phyloP scores from a whole-genome alignment of 2,888 invertebrate genomes.

The Ptilodon capucinus region DNA sequence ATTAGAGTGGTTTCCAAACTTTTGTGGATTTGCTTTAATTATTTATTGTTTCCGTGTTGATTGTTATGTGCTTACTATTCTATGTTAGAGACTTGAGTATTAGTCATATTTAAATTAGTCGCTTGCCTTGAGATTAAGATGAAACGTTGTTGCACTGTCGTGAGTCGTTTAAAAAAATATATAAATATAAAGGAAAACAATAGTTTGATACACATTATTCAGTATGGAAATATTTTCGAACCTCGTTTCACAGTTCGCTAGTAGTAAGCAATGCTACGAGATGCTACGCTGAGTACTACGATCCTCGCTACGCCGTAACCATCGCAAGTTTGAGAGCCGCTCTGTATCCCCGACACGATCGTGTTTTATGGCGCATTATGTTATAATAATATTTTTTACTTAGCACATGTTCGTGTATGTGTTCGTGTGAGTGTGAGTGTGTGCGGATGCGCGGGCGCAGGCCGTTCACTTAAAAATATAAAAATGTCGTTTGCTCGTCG shows the following conservation, averaged over 20 bases:
- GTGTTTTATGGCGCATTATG: constrained; percentile 80
- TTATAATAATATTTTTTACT: constrained; percentile 81
- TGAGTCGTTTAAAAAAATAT: too few species aligned
- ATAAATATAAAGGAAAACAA: too few species aligned
- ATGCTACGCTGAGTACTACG: constrained; percentile 37
- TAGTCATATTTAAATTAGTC: too few species aligned
- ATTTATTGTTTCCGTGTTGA: background rate
- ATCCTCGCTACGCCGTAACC: constrained; percentile 36
- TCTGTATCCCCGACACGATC: constrained; percentile 43
- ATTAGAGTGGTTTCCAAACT: constrained; percentile 60
- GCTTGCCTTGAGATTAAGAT: too few species aligned
- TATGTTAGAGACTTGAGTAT: too few species aligned
- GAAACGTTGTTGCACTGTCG: too few species aligned
- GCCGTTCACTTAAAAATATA: constrained; percentile 48
- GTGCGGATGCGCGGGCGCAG: constrained; percentile 52
- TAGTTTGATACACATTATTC: too few species aligned
- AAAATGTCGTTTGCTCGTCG: constrained; percentile 64
- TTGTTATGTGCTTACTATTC: background rate
- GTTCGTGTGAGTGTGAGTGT: constrained; percentile 32
- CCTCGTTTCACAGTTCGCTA: background rate
- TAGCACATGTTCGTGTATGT: constrained; percentile 66
- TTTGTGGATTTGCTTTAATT: constrained; percentile 16
- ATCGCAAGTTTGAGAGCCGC: constrained; percentile 60
- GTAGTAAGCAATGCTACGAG: constrained; percentile 20
- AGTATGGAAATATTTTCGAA: too few species aligned